A percentile compares a stretch with the other conserved stretches of the same genome.
Conservation (phyloP, 1,140 invertebrate species). For the Drosophila kikkawai region DNA sequence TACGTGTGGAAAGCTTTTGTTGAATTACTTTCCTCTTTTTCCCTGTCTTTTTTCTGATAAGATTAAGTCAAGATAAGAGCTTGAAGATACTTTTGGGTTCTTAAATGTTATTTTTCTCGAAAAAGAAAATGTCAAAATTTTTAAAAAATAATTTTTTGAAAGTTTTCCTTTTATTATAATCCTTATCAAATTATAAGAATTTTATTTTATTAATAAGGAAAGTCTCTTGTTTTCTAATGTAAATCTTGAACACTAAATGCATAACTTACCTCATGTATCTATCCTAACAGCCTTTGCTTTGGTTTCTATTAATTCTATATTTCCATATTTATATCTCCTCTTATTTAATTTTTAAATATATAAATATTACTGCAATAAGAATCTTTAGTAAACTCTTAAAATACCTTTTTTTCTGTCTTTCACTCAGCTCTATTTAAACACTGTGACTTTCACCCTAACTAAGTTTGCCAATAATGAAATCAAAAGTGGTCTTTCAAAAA, state of each 20-base stretch:
- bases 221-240: no score
- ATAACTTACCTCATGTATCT: no score
- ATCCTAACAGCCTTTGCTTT: background rate
- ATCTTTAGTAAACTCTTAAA: no score
- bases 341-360: background rate
- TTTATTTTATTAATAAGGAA: no score
- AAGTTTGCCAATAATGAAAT: background rate
- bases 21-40: background rate
- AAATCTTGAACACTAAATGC: no score
- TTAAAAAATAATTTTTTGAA: no score
- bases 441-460: background rate
- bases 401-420: no score
- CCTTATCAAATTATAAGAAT: no score
- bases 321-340: background rate
- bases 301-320: background rate
- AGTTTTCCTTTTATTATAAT: no score
- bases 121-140: background rate
- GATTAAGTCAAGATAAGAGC: background rate
- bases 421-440: no score
- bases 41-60: background rate
- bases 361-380: background rate
- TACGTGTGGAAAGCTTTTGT: background rate
- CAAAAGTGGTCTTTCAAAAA: constrained; percentile 1
- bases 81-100: constrained; percentile 1
- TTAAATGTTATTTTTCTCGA: background rate